Percentiles rank a stretch among this genome's conserved stretches.
These are phyloP conservation scores for Hippoglossus stenolepis DNA, from an alignment of 2,113 vertebrate genomes.

Conservation along the genomic window DNA sequence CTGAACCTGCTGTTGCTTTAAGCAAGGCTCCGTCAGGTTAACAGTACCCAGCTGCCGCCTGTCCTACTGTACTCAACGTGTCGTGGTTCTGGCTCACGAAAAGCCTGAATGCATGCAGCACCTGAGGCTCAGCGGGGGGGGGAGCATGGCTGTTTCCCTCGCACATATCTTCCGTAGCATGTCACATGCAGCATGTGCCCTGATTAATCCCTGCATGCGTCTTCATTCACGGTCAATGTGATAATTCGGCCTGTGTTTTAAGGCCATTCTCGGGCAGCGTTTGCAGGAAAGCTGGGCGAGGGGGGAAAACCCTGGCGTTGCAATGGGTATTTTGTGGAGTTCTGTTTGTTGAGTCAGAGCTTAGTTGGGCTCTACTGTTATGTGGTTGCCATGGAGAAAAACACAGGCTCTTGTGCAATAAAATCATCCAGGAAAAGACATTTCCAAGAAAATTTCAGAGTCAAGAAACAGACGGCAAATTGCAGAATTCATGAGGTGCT, in stretches of 20 bases:
- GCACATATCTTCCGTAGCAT: slow-evolving; percentile 45
- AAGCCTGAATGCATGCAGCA: slow-evolving; percentile 44
- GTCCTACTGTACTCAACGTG: slow-evolving; percentile 45
- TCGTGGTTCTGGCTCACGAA: slow-evolving; percentile 24
- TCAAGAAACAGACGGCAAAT: slow-evolving; percentile 80
- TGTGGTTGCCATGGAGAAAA: slow-evolving; percentile 96
- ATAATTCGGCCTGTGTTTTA: slow-evolving; percentile 56
- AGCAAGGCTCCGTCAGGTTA: slow-evolving; percentile 60
- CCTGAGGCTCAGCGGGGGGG: slow-evolving; percentile 62
- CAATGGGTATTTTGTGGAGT: slow-evolving; percentile 83
- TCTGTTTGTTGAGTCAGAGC: slow-evolving; percentile 91
- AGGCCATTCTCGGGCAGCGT: slow-evolving; percentile 42
- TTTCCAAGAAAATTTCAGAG: slow-evolving; percentile 83
- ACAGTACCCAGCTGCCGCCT: slow-evolving; percentile 60
- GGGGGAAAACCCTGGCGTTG: slow-evolving; percentile 74
- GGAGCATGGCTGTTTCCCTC: slow-evolving; percentile 1
- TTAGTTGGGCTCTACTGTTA: slow-evolving; percentile 88
- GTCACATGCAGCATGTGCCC: slow-evolving; percentile 51
- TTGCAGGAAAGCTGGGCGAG: slow-evolving; percentile 61
- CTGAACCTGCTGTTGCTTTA: slow-evolving; percentile 66
- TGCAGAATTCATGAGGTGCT: slow-evolving; percentile 71
- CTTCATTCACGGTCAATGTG: slow-evolving; percentile 64
- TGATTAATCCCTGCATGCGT: slow-evolving; percentile 60
- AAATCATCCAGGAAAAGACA: slow-evolving; percentile 83
- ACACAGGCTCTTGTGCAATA: slow-evolving; percentile 85